Base-by-base conservation (phyloP, 1,140 invertebrate genomes). In the Drosophila pachea region DNA sequence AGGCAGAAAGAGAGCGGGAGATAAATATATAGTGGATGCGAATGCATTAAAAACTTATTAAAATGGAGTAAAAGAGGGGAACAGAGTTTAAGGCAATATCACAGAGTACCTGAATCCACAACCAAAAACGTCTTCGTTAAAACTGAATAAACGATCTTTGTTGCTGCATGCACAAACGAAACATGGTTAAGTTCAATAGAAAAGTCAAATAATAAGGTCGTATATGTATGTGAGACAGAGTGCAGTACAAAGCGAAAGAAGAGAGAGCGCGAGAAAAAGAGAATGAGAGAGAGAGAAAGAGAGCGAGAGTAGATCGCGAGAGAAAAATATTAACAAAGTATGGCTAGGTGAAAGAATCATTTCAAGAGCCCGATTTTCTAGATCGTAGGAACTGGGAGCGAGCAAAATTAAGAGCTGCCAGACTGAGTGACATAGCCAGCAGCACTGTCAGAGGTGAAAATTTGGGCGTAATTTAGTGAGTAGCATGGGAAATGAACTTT, bases 131-230 rank as follows among this genome's bases (percentile, higher is more conserved):
- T 94, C 92, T 90, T 93, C 92, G 84, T 92, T 92, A 89, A 94
- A 92, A 91, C 93, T 93, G 92, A 94, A 94, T 74, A 94, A 91
- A 90, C 92, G 92, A 90, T 94, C 93, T 91, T 93, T 92, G 90
- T 93, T 92, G 93, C 93, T 94, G 92, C 92, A 92, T 93, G 92
- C 92, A 64, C 29, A 52, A 55, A 7, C 8, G 68, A 43, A 61
- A 68, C 59, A 65, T 40, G 11, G 56, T 43, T 31, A 33, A 50
- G 12, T 40, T 35, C 61, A 61, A 60, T 38, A n/a, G 61, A 58
- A 8, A 59, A 32, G 61, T n/a, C 59, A 45, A 40, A 50, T 22
- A 22, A 22, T 1, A 22, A 22, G 22, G 22, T 22, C 22, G 22
- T 22, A 22, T 22, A 22, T 22, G 22, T 22, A 3, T 22, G 22